Base-by-base conservation (phyloP, 2,888 invertebrate genomes). In the Bombylius discolor region DNA sequence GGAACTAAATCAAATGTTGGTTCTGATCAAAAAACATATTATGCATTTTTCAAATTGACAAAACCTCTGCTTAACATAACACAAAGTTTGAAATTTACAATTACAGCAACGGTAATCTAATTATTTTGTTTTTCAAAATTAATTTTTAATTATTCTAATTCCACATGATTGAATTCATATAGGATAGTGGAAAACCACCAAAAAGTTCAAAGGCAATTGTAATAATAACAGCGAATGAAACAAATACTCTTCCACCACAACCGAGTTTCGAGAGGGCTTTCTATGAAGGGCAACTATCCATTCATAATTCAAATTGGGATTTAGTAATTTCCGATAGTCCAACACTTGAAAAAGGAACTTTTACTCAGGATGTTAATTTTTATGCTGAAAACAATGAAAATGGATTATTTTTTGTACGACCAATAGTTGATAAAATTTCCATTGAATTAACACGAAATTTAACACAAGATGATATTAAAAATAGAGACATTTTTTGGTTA, bases 121-220 rank as follows among this genome's bases (percentile, higher is more conserved):
- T 31, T 33, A 7, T 5, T 46, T 46, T 46, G 11, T 46, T 14
- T 46, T 50, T 44, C 47, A 51, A 45, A 45, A 46, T n/a, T 33
- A 32, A 12, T 49, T 14, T 42, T 48, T 6, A 54, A 34, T n/a
- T 50, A 36, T 34, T 36, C 46, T 8, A 31, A 3, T 9, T 23
- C 4, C 23, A 9, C 5, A 47, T 47, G 6, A 23, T 11, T 42
- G 5, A 53, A 47, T 23, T 33, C 12, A 31, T 46, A 5, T 8
- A 66, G 66, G 65, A 66, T 45, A 61, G 51, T 55, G 66, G 65
- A 6, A 51, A 32, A 8, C 64, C 65, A 4, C 58, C 62, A 4
- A 51, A 51, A 32, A 62, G 51, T 34, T 59, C 62, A 13, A 50
- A 52, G n/a, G 59, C 64, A 4, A 56, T 47, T 1, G 57, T 66